Evolutionary conservation across 2,888 invertebrate species (phyloP), one percentile per base, ranked within the genome.

Genomic region (Bellardia pandia): DNA sequence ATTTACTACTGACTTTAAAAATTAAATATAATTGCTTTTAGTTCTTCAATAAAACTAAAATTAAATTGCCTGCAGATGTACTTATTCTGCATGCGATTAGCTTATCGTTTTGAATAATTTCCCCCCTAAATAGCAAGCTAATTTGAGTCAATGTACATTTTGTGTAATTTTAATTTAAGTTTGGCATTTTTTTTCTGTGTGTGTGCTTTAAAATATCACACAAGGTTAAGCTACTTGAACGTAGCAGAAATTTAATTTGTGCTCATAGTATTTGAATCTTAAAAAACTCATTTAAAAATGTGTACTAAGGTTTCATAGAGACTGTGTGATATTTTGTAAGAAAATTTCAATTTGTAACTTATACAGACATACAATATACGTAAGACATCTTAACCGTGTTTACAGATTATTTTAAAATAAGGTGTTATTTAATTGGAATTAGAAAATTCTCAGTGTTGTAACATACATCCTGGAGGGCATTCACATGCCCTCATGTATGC

Each of bases 81-180:
- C 60, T 16, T 62, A 62, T 42, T 7, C 37, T 14, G 13, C 7
- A 23, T 42, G 42, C 14, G 11, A 23, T 58, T 58, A 45, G n/a
- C 9, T 51, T 53, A 48, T n/a, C 33, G 69, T 8, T 56, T 58
- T 37, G 13, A 5, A 14, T 48, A 14, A 13, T 56, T 64, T 74
- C 56, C 45, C 30, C 45, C 62, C 2, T 30, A 66, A 0, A 76
- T 33, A 13, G 16, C 6, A 68, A 53, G 51, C 75, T 68, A 68
- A 82, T 82, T 82, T 82, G 58, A 60, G 30, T 68, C 60, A 68
- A 69, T 82, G 75, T 68, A 60, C 2, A 51, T 37, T 74, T 81
- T 81, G 68, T 33, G 42, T 30, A 45, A 16, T 58, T 77, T 33
- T 33, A 45, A 33, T 80, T 58, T 40, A 11, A 30, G 30, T 51